Conservation (phyloP, 2,113 vertebrate species). For the Poicephalus meyeri region DNA sequence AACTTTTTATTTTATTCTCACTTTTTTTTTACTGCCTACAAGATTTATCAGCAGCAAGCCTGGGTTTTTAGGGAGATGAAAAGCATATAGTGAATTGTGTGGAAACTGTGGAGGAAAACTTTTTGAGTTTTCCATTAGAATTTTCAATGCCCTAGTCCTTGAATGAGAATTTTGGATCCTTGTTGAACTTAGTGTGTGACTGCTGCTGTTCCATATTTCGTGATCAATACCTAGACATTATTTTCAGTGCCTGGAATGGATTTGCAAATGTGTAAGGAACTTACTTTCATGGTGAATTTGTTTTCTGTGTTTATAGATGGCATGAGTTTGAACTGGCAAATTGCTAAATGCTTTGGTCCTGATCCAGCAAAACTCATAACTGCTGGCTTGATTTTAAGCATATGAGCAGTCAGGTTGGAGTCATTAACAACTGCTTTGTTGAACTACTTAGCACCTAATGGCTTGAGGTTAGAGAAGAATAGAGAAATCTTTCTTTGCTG, state of each 20-base stretch:
- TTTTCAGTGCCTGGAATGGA: background rate
- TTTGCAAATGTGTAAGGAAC: background rate
- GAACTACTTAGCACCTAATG: constrained; percentile 10
- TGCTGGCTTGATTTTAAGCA: constrained; percentile 25
- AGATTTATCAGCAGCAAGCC: background rate
- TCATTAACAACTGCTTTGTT: constrained; percentile 13
- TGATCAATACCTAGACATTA: background rate
- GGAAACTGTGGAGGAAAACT: background rate
- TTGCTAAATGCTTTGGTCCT: background rate
- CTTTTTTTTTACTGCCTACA: background rate
- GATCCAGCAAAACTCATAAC: background rate
- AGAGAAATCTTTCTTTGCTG: constrained; percentile 8
- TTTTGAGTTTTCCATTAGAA: background rate
- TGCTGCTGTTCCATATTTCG: background rate
- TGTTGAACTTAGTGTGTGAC: background rate
- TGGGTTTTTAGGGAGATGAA: background rate
- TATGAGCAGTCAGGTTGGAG: background rate
- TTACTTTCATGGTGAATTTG: constrained; percentile 29
- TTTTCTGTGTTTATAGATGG: constrained; percentile 10
- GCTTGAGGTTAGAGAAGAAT: constrained; percentile 22
- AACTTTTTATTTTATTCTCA: background rate
- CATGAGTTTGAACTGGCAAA: constrained; percentile 14
- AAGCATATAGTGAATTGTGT: background rate
- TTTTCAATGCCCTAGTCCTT: background rate
- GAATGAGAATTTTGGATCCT: background rate